A percentile compares a stretch with the other conserved stretches of the same genome.
These are phyloP conservation scores for Avahi laniger DNA, from an alignment of 2,797 vertebrate genomes.

Conservation along the genomic window DNA sequence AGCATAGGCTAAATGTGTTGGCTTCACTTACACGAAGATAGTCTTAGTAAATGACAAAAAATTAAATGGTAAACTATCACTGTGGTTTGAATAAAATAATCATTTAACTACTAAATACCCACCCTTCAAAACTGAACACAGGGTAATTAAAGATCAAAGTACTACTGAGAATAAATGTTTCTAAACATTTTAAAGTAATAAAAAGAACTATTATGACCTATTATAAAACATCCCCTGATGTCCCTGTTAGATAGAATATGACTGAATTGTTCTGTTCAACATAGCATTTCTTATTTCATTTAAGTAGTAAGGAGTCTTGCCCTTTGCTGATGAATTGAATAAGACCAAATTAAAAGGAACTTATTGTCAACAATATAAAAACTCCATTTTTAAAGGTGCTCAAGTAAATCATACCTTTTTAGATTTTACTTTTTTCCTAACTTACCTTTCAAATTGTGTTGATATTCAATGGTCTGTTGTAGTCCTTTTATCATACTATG, in stretches of 20 bases:
- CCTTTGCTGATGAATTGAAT: neutral
- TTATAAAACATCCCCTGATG: neutral
- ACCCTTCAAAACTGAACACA: conserved; percentile 6
- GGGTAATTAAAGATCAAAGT: neutral
- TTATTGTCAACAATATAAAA: neutral
- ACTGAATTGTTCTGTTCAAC: neutral
- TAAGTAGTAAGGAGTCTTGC: neutral
- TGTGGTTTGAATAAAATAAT: neutral
- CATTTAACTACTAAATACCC: neutral
- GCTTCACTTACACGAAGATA: neutral
- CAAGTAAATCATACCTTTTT: neutral
- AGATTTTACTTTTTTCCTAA: neutral
- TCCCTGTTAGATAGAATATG: neutral
- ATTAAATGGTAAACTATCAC: neutral
- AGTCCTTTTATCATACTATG: conserved; percentile 88
- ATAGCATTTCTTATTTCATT: conserved; percentile 33
- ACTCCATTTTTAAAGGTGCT: neutral
- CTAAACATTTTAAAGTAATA: neutral
- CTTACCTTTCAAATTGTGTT: conserved; percentile 92
- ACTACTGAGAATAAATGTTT: neutral
- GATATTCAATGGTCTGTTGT: conserved; percentile 91
- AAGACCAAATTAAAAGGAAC: neutral
- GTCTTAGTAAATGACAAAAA: neutral
- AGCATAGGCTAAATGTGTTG: neutral
- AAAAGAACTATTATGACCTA: neutral